These are phyloP conservation scores for Asteroscopus sphinx DNA, from an alignment of 2,888 invertebrate species.

Conservation along the genomic window DNA sequence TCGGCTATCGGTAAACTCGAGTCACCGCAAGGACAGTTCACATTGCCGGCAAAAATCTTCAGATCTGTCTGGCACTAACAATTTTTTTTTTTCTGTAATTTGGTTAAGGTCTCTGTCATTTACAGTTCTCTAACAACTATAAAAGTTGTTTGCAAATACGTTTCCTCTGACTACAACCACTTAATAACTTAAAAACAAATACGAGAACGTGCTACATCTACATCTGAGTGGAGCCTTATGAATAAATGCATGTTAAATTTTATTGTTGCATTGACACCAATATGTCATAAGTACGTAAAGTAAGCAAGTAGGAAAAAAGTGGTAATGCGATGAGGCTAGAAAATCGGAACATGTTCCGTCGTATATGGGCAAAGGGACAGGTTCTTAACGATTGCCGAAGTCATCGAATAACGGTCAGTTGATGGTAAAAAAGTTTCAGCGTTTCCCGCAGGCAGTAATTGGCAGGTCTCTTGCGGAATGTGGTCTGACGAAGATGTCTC, in stretches of 20 bases:
- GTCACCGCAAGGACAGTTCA: constrained; percentile 53
- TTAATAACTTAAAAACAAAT: constrained; percentile 65
- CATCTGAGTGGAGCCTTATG: constrained; percentile 63
- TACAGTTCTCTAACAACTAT: constrained; percentile 5
- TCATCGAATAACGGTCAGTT: constrained; percentile 82
- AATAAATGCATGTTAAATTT: constrained; percentile 83
- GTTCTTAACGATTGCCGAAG: constrained; percentile 83
- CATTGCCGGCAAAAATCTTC: constrained; percentile 24
- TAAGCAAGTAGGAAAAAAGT: constrained; percentile 73
- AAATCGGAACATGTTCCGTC: constrained; percentile 82
- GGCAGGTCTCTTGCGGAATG: constrained; percentile 83
- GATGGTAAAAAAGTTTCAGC: constrained; percentile 77
- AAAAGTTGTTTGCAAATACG: constrained; percentile 30
- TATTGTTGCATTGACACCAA: constrained; percentile 87
- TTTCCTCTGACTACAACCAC: constrained; percentile 55
- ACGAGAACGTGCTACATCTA: constrained; percentile 48
- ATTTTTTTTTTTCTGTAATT: constrained; percentile 30
- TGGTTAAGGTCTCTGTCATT: constrained; percentile 14
- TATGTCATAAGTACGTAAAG: constrained; percentile 74
- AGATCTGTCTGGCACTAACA: constrained; percentile 21
- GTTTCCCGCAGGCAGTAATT: constrained; percentile 83
- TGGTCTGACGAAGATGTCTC: constrained; percentile 78
- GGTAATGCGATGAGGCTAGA: constrained; percentile 81
- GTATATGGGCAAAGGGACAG: constrained; percentile 74
- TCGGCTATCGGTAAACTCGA: constrained; percentile 79